Evolutionary conservation across 2,797 vertebrate species (phyloP).

Genomic region (Sternarchorhynchus goeldii): DNA sequence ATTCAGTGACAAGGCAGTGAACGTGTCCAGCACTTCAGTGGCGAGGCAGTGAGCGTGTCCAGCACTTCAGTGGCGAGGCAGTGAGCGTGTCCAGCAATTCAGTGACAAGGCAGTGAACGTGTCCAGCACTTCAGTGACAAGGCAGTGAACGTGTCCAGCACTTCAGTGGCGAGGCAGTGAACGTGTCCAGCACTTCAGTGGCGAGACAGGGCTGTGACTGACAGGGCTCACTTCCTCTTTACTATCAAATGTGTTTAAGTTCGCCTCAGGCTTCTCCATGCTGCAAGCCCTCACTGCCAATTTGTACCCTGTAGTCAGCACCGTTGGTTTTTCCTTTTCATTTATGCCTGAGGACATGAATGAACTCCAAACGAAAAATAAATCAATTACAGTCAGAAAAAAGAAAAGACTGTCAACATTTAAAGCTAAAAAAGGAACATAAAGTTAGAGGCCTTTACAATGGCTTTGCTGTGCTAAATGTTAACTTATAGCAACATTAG

Average conservation of each 20-base stretch:
- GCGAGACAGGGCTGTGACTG: slow-evolving; percentile 50
- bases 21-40: slow-evolving; percentile 8
- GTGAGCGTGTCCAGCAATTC: no score
- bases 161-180: no score
- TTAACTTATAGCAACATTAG: not conserved
- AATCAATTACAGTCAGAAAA: not conserved
- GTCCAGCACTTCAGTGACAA: no score
- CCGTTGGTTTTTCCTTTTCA: slow-evolving; percentile 8
- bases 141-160: no score
- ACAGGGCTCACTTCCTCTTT: slow-evolving; percentile 63
- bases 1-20: not conserved
- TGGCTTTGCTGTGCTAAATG: slow-evolving; percentile 12
- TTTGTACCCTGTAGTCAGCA: not conserved
- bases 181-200: no score
- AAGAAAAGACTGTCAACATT: not conserved
- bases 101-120: no score
- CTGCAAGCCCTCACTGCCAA: slow-evolving; percentile 9
- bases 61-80: no score
- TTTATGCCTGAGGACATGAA: not conserved
- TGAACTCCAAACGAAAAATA: not conserved
- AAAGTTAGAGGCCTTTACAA: not conserved
- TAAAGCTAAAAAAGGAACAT: slow-evolving; percentile 32
- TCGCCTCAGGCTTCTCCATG: slow-evolving; percentile 2
- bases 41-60: slow-evolving; percentile 42
- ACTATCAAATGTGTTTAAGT: slow-evolving; percentile 30